Evolutionary conservation across 1,140 invertebrate species (phyloP).

Genomic region (Drosophila bocki): DNA sequence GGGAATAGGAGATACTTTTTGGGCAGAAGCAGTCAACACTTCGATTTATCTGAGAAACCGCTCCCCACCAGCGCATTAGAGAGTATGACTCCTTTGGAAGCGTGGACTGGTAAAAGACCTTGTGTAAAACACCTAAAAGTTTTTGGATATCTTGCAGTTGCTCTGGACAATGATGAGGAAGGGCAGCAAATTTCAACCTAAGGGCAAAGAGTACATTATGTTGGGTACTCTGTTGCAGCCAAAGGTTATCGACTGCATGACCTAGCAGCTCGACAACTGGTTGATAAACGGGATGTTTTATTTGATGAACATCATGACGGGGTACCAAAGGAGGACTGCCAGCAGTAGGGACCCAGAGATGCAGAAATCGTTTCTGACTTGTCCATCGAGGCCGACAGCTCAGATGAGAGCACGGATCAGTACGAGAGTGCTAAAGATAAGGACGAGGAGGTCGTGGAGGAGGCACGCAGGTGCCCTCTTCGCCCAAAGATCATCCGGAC

Average conservation of each 20-base stretch:
- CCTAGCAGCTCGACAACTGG: too few relatives aligned
- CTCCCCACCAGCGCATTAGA: too few relatives aligned
- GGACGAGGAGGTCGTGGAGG: background rate
- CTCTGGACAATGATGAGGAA: background rate
- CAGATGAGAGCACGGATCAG: background rate
- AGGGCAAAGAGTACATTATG: background rate
- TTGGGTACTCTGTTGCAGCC: background rate
- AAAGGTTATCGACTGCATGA: too few relatives aligned
- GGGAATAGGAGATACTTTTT: too few relatives aligned
- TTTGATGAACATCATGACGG: too few relatives aligned
- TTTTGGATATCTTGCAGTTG: constrained; percentile 14
- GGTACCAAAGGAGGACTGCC: too few relatives aligned
- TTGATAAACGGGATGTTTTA: too few relatives aligned
- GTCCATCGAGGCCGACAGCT: background rate
- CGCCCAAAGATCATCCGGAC: background rate
- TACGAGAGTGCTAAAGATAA: background rate
- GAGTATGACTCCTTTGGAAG: too few relatives aligned
- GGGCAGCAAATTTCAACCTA: background rate
- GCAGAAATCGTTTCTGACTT: background rate
- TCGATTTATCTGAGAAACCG: too few relatives aligned
- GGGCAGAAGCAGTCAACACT: too few relatives aligned
- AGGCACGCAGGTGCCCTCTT: too few relatives aligned
- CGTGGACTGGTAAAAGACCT: background rate
- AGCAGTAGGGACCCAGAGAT: too few relatives aligned
- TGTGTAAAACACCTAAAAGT: background rate